Base-by-base conservation (phyloP, 2,113 vertebrate species). In the Epinephelus moara region DNA sequence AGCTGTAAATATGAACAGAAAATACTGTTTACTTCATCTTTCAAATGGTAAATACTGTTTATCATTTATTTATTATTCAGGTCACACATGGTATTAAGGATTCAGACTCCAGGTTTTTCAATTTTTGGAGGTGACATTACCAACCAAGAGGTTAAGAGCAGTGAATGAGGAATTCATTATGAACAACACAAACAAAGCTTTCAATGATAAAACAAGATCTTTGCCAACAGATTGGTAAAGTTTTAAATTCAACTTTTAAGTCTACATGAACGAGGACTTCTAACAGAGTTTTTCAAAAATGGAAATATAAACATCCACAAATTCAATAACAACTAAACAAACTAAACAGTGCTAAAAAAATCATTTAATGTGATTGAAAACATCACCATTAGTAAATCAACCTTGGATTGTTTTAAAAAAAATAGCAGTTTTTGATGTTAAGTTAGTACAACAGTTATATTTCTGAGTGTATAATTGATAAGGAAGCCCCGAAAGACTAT, bases 1-100 rank as follows among this genome's bases (percentile, higher is more conserved):
- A 70, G n/a, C 40, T 25, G 30, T 14, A 33, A 47, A 59, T 17
- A 75, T 27, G 55, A 59, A 42, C 13, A 40, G 25, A 63, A 73
- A 49, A 67, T 6, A 27, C 69, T 5, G 40, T 64, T 70, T 52
- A 25, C 50, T 17, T 69, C 56, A 47, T 64, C 42, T 70, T 63
- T 70, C 18, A 78, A 60, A 42, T 14, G 52, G 53, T 47, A 53
- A 60, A 47, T n/a, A 25, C 57, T 59, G 14, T 25, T 82, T 40
- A 56, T 52, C 27, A 77, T 76, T 67, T 59, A 40, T 21, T 82
- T 37, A 30, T n/a, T 40, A 85, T 75, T 75, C 66, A 19, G 25
- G 64, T 57, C 52, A 47, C 15, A 4, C 21, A 47, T 6, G 1
- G 17, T 19, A 33, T 63, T 33, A 52, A 42, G 15, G 81, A 42